Conservation (phyloP, 2,113 vertebrate genomes). For the Vireo altiloquus region DNA sequence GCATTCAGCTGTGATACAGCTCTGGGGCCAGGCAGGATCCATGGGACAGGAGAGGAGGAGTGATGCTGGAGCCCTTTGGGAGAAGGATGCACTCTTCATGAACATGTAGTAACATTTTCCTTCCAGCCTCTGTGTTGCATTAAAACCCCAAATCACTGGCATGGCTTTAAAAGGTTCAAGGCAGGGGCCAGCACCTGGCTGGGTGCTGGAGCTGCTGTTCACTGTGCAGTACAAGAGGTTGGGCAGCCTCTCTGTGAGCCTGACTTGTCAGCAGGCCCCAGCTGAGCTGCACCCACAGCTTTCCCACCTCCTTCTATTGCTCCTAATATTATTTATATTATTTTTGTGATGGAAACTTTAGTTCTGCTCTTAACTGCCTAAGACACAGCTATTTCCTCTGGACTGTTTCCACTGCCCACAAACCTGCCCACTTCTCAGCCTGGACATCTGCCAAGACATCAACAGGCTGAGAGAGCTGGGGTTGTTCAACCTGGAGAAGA, state of each 20-base stretch:
- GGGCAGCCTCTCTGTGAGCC: neutral
- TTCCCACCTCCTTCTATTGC: neutral
- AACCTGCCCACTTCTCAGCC: neutral
- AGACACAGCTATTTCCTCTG: neutral
- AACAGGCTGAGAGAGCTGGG: neutral
- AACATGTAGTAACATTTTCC: rapidly evolving
- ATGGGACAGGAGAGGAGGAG: neutral
- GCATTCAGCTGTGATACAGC: neutral
- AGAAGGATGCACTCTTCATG: neutral
- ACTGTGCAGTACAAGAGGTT: neutral
- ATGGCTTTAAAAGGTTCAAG: neutral
- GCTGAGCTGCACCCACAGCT: neutral
- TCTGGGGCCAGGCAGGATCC: rapidly evolving
- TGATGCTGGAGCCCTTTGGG: neutral
- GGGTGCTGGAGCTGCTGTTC: neutral
- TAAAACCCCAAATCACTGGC: rapidly evolving
- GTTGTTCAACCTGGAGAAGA: neutral
- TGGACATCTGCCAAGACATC: neutral
- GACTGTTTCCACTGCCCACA: neutral
- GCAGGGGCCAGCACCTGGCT: neutral
- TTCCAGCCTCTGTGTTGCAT: neutral
- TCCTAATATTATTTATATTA: neutral
- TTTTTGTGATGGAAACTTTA: neutral
- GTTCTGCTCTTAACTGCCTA: neutral
- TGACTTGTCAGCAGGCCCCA: neutral